Evolutionary conservation across 2,888 invertebrate genomes (phyloP).

Genomic region (Galerucella calmariensis): DNA sequence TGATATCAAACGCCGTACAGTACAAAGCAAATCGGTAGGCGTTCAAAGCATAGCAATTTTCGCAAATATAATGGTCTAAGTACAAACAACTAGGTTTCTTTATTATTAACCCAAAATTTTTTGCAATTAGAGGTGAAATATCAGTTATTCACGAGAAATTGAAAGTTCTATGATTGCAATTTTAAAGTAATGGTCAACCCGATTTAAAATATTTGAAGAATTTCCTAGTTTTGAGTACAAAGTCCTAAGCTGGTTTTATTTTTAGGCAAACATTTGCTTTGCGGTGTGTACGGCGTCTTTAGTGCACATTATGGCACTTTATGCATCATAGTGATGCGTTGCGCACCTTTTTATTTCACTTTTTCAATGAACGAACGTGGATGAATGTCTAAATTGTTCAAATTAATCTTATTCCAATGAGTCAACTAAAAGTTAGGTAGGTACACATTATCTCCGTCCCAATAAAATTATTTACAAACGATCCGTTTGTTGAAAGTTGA

Average conservation of each 20-base stretch:
- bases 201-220: neutral
- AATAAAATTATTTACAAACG: neutral
- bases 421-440: neutral
- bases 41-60: constrained; percentile 30
- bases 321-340: constrained; percentile 29
- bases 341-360: constrained; percentile 35
- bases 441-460: neutral
- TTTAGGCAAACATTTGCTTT: constrained; percentile 40
- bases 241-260: constrained; percentile 28
- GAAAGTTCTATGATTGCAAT: too few species aligned
- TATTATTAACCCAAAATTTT: neutral
- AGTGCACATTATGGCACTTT: constrained; percentile 40
- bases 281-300: constrained; percentile 38
- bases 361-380: constrained; percentile 27
- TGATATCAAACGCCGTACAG: constrained; percentile 56
- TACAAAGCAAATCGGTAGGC: constrained; percentile 34
- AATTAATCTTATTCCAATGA: neutral
- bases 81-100: neutral
- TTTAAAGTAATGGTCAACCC: too few species aligned
- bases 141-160: neutral
- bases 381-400: constrained; percentile 10
- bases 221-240: constrained; percentile 22
- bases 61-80: constrained; percentile 1
- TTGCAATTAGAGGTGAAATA: neutral
- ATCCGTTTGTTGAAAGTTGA: too few species aligned